Base-by-base conservation (phyloP, 2,888 invertebrate species). In the Agrotis exclamationis region DNA sequence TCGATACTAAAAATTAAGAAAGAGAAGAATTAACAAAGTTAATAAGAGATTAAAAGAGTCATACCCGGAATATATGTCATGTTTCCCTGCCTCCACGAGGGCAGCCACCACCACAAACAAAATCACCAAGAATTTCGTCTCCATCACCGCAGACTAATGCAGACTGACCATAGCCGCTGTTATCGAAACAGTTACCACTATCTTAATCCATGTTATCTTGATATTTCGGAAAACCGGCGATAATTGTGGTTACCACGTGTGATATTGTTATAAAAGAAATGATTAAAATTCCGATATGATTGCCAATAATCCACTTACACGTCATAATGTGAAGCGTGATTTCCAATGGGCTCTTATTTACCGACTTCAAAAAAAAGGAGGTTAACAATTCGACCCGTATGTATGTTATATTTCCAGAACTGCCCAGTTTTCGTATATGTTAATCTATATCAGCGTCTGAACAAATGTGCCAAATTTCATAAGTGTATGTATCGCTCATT, bases 31-130 rank as follows among this genome's bases (percentile, higher is more conserved):
- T 24, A 24, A 24, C 28, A 28, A 28, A 28, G 5, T 28, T 28
- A 28, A 28, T 0, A 28, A 5, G 28, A 28, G 39, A 11, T 39
- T 9, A 20, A 3, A 51, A 5, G 9, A 3, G 2, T 1, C 22
- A n/a, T 51, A 76, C 76, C 58, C 57, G n/a, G 76, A 48, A 44
- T 76, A 76, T 0, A 45, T 6, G n/a, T 76, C 76, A 58, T 76
- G 76, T 22, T 63, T 75, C 48, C 76, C 76, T 0, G 76, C 70
- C 33, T 44, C 44, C 0, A 45, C 76, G 53, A 76, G 48, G 33
- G 76, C 48, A 20, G 65, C 24, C 76, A 33, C 56, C 45, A 51
- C n/a, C 20, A 24, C 62, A 16, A 60, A 63, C 53, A 76, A 13
- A 16, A 76, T 2, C 0, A 76, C 20, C 33, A 65, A 47, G 63